These are phyloP conservation scores for Phataginus tricuspis DNA, from an alignment of 2,797 vertebrate genomes.

Conservation along the genomic window DNA sequence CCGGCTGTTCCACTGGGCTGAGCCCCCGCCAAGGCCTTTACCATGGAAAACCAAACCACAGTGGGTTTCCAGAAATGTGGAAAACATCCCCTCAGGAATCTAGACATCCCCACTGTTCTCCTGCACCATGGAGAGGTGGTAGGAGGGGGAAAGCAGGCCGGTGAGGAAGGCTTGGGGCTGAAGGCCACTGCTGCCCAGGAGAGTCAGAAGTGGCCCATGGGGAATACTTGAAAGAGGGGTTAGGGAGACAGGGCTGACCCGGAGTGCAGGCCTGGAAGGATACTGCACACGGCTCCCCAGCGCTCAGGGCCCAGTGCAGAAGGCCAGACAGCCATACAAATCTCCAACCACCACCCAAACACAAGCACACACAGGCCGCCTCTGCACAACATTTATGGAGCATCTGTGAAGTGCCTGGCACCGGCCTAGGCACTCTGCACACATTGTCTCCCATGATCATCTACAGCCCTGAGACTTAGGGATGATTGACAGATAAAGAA, in stretches of 20 bases:
- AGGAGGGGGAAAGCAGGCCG: not conserved
- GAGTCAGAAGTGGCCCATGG: rapidly evolving
- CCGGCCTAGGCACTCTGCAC: not conserved
- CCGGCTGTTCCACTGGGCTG: constrained; percentile 23
- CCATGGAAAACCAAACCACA: constrained; percentile 78
- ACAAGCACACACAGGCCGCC: not conserved
- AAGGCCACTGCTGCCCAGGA: not conserved
- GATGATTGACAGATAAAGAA: not conserved
- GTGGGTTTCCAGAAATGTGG: constrained; percentile 81
- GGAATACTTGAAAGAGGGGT: not conserved
- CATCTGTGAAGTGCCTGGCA: not conserved
- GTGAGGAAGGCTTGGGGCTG: not conserved
- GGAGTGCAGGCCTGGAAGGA: not conserved
- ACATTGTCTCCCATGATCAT: not conserved
- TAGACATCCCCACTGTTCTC: constrained; percentile 57
- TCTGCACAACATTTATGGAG: not conserved
- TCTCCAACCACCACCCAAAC: not conserved
- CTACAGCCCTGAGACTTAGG: not conserved
- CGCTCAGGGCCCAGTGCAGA: not conserved
- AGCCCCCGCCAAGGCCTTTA: constrained; percentile 68
- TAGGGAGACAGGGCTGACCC: not conserved
- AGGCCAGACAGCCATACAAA: not conserved
- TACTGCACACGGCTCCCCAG: rapidly evolving
- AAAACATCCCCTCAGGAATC: constrained; percentile 80
- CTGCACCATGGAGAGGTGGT: not conserved